Base-by-base conservation (phyloP, 1,140 invertebrate genomes). In the Magallana ariakensis region DNA sequence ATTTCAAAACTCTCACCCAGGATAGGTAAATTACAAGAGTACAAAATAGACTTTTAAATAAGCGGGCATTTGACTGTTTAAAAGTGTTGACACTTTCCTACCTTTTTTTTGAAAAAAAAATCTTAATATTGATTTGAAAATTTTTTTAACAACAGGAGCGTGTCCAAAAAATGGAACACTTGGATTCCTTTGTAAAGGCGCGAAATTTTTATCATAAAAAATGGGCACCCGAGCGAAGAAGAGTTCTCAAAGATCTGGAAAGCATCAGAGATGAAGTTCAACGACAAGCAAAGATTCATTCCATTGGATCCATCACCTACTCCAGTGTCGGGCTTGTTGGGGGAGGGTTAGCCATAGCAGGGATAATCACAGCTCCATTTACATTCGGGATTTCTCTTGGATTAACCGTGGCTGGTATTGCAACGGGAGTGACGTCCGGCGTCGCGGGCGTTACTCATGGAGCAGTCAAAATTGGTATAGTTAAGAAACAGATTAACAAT, bases 381-480 rank as follows among this genome's bases (percentile, higher is more conserved):
- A 84, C 82, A n/a, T 60, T 84, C 15, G 82, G 82, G 15, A 15
- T 56, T n/a, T 84, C 82, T 60, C 10, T 84, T 19, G 56, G 16
- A 26, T 60, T 84, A 33, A 56, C 82, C 10, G 13, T 60, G 16
- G 19, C 82, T 22, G 82, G 82, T 10, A 46, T 60, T 58, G 26
- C 55, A 7, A 57, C 82, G 11, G 56, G 82, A 8, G 54, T 84
- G 15, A 33, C 82, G 10, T 84, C 82, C 4, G 82, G 82, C 9
- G 82, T 57, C 13, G 82, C 82, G 1, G 55, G 57, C 9, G 5
- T 84, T 46, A 60, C 82, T 26, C 82, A 84, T 15, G 57, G 57
- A 8, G 10, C 26, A 16, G 82, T 60, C 46, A 82, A 82, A 56
- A 10, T 55, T 19, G 80, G n/a, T 26, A 57, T 16, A 26, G 13